Evolutionary conservation across 2,113 vertebrate species (phyloP), one percentile per base, ranked within the genome.

Genomic region (Zosterops japonicus): DNA sequence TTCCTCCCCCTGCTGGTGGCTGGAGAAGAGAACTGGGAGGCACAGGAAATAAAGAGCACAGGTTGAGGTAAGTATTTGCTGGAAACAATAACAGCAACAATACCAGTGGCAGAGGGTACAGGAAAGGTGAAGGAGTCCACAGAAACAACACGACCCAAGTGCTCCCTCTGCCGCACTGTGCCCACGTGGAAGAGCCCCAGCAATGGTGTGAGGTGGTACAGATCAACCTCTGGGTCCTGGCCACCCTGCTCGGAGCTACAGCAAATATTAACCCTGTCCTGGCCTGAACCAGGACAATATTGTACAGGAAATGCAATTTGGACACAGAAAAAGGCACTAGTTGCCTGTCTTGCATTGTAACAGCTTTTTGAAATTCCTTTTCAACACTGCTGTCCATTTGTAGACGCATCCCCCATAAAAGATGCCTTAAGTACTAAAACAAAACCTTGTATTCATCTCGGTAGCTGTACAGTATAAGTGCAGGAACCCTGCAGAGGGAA

Each of bases 371-470:
- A 72, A 89, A 82, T 63, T 81, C 39, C n/a, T 77, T 88, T 93
- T 68, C 78, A 96, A 92, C 7, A 9, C 23, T 49, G 27, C 68
- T 89, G 69, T 67, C 69, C 74, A 13, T 29, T 71, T 60, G 25
- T 42, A n/a, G 90, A 70, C 76, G 13, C 71, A 86, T 79, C 60
- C 69, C 46, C 69, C 46, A 50, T 18, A 72, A 44, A 47, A 13
- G 60, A 88, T 60, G 61, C 69, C 61, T 83, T 46, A 56, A 71
- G 46, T 56, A 84, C 98, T 98, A 99, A 78, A 99, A 98, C 39
- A 99, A 98, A 96, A 99, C 98, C 97, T 99, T 99, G 97, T 99
- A 99, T 93, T 99, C 99, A 0, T 99, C 99, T 96, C 97, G 98
- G 97, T 99, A 99, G 97, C 99, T 99, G 97, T 99, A 99, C 61